Percentiles rank a stretch among this genome's conserved stretches.
These are phyloP conservation scores for Turritopsis rubra DNA, from an alignment of 30 jellyfish, hydroid and myxozoan genomes.

Conservation along the genomic window DNA sequence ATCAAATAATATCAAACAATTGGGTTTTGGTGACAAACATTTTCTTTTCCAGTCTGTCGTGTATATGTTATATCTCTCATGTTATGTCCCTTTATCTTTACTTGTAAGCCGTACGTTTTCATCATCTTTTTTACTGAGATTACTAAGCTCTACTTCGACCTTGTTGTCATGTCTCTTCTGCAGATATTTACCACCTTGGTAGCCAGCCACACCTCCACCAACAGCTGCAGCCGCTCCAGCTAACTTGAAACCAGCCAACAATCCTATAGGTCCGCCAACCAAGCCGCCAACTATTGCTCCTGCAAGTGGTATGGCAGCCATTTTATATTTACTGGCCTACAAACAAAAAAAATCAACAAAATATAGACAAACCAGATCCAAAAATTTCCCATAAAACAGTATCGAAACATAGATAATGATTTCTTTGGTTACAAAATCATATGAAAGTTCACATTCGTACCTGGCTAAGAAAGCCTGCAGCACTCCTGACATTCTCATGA, in stretches of 20 bases:
- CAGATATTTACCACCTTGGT: constrained; percentile 72
- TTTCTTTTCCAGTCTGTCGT: too few species aligned
- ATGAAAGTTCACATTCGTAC: too few species aligned
- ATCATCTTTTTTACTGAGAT: constrained; percentile 39
- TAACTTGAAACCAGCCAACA: constrained; percentile 91
- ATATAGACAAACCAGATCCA: neutral
- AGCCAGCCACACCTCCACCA: constrained; percentile 93
- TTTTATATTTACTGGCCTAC: constrained; percentile 89
- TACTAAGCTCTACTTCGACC: constrained; percentile 55
- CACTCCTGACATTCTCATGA: constrained; percentile 60
- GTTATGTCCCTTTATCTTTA: neutral
- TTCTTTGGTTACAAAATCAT: too few species aligned
- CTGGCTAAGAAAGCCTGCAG: constrained; percentile 74
- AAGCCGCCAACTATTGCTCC: constrained; percentile 98
- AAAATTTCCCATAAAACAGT: too few species aligned
- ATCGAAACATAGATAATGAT: too few species aligned
- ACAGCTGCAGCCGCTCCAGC: constrained; percentile 99
- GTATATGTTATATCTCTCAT: too few species aligned
- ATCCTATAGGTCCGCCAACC: constrained; percentile 96
- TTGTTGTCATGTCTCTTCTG: constrained; percentile 60
- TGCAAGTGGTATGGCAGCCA: constrained; percentile 87
- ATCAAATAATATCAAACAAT: too few species aligned
- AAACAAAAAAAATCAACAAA: neutral
- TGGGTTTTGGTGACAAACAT: neutral
- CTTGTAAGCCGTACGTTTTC: neutral